Evolutionary conservation across 2,888 invertebrate species (phyloP).

Genomic region (Atherix ibis): DNA sequence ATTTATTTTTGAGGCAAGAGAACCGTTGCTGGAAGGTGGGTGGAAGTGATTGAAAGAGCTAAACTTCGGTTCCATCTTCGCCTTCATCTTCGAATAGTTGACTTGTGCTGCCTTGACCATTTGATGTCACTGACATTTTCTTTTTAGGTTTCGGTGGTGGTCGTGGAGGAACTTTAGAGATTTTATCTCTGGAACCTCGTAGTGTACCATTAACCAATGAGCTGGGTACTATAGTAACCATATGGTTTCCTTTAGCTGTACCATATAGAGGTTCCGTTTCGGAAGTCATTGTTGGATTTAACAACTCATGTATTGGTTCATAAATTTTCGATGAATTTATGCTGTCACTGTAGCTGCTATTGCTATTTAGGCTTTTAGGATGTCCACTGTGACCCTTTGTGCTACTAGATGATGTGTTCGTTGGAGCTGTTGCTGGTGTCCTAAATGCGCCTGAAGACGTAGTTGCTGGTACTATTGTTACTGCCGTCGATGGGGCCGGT

Average conservation of each 20-base stretch:
- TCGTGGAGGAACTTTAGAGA: conserved; percentile 60
- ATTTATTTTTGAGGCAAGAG: no score
- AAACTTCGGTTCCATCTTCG: conserved; percentile 80
- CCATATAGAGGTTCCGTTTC: conserved; percentile 29
- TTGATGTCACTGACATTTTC: conserved; percentile 41
- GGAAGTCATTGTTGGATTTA: conserved; percentile 19
- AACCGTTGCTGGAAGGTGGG: background rate
- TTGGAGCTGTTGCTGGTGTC: conserved; percentile 27
- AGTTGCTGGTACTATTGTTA: no score
- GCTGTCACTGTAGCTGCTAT: background rate
- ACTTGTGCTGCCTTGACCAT: conserved; percentile 38
- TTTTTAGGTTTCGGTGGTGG: conserved; percentile 75
- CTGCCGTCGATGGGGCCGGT: no score
- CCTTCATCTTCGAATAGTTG: conserved; percentile 77
- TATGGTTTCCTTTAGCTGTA: conserved; percentile 19
- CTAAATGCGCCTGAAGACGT: no score
- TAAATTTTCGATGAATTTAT: conserved; percentile 22
- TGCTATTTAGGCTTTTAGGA: conserved; percentile 21
- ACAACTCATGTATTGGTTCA: conserved; percentile 29
- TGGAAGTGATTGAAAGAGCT: no score
- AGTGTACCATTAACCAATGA: conserved; percentile 1
- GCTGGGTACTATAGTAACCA: conserved; percentile 24
- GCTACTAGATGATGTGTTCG: conserved; percentile 32
- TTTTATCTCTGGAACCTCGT: conserved; percentile 14
- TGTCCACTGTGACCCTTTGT: conserved; percentile 35